phyloP scores from a whole-genome alignment of 2,113 vertebrate species.

The Podiceps cristatus region DNA sequence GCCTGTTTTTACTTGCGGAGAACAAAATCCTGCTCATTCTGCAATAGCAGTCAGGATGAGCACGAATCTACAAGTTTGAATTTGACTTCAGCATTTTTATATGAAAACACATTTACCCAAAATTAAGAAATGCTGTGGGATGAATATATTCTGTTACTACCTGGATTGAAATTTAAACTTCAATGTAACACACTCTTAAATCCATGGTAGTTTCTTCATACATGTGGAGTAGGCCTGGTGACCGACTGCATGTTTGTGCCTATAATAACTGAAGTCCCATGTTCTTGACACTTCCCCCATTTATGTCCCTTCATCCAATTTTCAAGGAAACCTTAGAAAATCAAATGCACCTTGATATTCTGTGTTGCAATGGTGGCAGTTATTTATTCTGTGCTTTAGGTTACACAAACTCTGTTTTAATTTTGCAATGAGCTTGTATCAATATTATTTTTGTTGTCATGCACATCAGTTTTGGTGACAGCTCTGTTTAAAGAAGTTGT shows the following conservation, averaged over 20 bases:
- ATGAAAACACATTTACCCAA: not conserved
- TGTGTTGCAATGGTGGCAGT: not conserved
- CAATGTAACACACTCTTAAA: accelerated
- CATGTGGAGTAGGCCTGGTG: not conserved
- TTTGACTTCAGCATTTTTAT: not conserved
- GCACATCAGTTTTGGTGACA: conserved; percentile 31
- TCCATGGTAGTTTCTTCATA: not conserved
- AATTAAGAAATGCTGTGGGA: not conserved
- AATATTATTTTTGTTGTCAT: conserved; percentile 69
- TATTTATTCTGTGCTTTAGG: conserved; percentile 39
- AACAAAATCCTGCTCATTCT: not conserved
- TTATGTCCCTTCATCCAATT: not conserved
- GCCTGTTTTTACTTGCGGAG: not conserved
- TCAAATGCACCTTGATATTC: not conserved
- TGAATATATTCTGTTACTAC: not conserved
- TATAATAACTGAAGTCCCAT: not conserved
- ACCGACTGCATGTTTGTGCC: not conserved
- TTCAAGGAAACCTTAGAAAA: not conserved
- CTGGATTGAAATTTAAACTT: not conserved
- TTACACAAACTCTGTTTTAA: conserved; percentile 44
- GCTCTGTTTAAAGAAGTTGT: conserved; percentile 61
- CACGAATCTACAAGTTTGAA: not conserved
- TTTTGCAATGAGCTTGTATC: conserved; percentile 64
- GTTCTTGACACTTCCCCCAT: not conserved
- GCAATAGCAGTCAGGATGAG: not conserved